Percentiles rank a stretch among this genome's conserved stretches.
These are phyloP conservation scores for Aplocera efformata DNA, from an alignment of 2,888 invertebrate species.

Conservation along the genomic window DNA sequence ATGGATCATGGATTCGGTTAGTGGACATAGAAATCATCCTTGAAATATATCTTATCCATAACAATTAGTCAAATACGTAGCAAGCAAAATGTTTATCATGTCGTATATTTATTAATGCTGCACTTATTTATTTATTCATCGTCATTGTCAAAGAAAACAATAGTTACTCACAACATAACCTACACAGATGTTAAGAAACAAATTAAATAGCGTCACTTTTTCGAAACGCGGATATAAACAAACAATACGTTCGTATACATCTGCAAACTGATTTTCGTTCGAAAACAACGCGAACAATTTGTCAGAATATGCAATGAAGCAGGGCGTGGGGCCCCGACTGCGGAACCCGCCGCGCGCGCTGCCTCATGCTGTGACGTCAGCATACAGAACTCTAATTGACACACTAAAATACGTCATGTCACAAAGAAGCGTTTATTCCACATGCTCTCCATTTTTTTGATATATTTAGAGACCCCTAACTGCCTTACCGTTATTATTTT, in stretches of 20 bases:
- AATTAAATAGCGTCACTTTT: constrained; percentile 25
- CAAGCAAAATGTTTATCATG: too few species aligned
- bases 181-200: constrained; percentile 5
- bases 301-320: constrained; percentile 52
- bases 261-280: constrained; percentile 47
- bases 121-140: too few species aligned
- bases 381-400: constrained; percentile 77
- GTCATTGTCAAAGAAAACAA: too few species aligned
- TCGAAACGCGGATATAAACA: constrained; percentile 32
- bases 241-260: constrained; percentile 40
- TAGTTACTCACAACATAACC: too few species aligned
- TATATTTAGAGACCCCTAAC: constrained; percentile 25
- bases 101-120: too few species aligned
- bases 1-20: too few species aligned
- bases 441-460: constrained; percentile 40
- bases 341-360: constrained; percentile 45
- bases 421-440: constrained; percentile 42
- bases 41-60: too few species aligned
- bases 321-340: constrained; percentile 44
- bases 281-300: constrained; percentile 59
- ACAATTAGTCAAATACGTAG: too few species aligned
- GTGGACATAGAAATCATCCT: too few species aligned
- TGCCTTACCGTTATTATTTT: constrained; percentile 8
- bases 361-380: constrained; percentile 66
- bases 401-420: constrained; percentile 70